A percentile compares a stretch with the other conserved stretches of the same genome.
phyloP scores from a whole-genome alignment of 2,888 invertebrate genomes.

The Eupithecia dodoneata region DNA sequence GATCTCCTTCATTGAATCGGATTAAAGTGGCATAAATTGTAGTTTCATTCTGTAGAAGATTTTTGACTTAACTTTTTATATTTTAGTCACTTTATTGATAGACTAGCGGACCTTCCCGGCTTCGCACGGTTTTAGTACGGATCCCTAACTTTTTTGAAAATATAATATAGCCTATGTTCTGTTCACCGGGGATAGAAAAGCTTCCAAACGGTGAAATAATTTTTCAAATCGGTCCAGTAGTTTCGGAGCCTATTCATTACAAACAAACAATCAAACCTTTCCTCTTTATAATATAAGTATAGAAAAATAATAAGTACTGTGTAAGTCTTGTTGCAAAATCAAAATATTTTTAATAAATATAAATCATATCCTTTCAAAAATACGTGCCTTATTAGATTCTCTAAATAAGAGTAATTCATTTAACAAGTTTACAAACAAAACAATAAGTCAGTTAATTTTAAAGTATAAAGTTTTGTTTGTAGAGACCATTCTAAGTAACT shows the following conservation, averaged over 20 bases:
- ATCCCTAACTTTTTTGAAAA: too few species aligned
- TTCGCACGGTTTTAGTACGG: too few species aligned
- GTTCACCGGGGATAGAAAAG: too few species aligned
- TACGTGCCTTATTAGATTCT: background rate
- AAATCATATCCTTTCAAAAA: background rate
- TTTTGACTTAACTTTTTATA: background rate
- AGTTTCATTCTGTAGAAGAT: background rate
- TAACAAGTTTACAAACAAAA: background rate
- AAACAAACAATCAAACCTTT: too few species aligned
- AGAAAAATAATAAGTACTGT: too few species aligned
- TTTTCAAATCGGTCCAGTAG: too few species aligned
- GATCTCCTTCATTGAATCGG: constrained; percentile 3
- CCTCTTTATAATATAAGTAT: too few species aligned
- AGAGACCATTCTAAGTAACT: background rate
- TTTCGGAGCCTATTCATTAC: too few species aligned
- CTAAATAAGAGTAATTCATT: background rate
- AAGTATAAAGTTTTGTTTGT: background rate
- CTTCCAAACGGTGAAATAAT: too few species aligned
- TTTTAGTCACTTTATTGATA: background rate
- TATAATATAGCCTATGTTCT: too few species aligned
- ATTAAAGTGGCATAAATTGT: constrained; percentile 1
- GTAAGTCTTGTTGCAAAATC: too few species aligned
- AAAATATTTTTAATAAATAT: background rate
- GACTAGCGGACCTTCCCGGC: too few species aligned
- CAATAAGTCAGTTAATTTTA: background rate